These are phyloP conservation scores for Notoglanidium macrostoma DNA, from an alignment of 2,797 vertebrate genomes.

Conservation along the genomic window DNA sequence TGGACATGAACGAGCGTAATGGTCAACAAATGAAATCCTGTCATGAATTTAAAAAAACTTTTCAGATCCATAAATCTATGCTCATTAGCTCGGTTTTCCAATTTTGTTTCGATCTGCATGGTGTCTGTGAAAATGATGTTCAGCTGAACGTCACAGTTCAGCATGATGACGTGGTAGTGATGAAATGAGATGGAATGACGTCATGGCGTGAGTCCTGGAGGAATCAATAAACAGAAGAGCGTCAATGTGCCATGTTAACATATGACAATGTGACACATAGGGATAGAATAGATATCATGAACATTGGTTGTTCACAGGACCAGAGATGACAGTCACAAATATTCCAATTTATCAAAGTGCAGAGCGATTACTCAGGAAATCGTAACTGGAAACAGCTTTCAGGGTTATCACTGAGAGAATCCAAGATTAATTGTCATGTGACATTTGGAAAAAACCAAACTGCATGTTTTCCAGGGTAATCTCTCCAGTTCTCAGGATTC, in stretches of 20 bases:
- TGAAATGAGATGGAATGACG: constrained; percentile 20
- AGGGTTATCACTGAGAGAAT: neutral
- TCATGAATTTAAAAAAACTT: neutral
- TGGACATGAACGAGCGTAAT: constrained; percentile 9
- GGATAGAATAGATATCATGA: constrained; percentile 11
- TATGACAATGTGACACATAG: constrained; percentile 13
- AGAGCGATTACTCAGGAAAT: constrained; percentile 45
- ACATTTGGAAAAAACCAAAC: neutral
- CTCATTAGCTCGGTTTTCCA: neutral
- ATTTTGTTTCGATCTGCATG: neutral
- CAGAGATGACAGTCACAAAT: constrained; percentile 41
- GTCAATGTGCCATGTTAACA: constrained; percentile 19
- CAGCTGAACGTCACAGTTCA: constrained; percentile 5
- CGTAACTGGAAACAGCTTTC: neutral
- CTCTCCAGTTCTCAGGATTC: constrained; percentile 27
- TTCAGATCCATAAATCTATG: constrained; percentile 3
- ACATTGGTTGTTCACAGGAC: constrained; percentile 24
- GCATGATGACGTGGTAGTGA: constrained; percentile 1
- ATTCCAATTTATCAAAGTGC: constrained; percentile 14
- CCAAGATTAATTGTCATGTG: neutral
- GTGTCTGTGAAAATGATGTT: constrained; percentile 14
- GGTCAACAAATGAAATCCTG: neutral
- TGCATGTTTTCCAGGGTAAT: constrained; percentile 35
- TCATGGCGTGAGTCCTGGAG: constrained; percentile 29
- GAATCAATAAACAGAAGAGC: constrained; percentile 24